phyloP scores from a whole-genome alignment of 1,140 invertebrate genomes.

The Apis cerana region DNA sequence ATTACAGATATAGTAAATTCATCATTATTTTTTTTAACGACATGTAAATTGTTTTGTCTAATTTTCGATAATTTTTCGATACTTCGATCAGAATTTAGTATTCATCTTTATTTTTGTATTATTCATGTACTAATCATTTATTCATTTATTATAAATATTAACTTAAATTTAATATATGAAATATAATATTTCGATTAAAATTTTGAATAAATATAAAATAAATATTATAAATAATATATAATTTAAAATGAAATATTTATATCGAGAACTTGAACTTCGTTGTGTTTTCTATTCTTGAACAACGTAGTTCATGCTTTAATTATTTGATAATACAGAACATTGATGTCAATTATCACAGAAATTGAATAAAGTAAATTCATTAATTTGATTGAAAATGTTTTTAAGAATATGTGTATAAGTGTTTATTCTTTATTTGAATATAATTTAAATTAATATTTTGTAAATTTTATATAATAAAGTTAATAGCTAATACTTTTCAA shows the following conservation, averaged over 20 bases:
- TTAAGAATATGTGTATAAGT: background rate
- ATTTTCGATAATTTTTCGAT: background rate
- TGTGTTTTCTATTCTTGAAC: background rate
- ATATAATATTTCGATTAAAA: background rate
- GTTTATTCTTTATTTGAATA: background rate
- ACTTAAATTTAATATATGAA: background rate
- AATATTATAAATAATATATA: background rate
- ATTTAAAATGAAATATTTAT: background rate
- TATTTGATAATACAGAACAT: background rate
- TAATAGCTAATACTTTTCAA: background rate
- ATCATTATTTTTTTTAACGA: background rate
- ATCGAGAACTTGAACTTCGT: background rate
- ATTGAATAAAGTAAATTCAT: background rate
- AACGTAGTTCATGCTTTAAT: conserved; percentile 14
- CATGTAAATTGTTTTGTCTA: too few relatives aligned
- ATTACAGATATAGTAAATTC: background rate
- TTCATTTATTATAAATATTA: background rate
- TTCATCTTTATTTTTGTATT: background rate
- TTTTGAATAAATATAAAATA: background rate
- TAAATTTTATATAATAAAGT: background rate
- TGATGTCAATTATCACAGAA: background rate
- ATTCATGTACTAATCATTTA: background rate
- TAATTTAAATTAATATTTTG: background rate
- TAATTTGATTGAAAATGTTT: background rate
- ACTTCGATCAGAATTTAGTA: background rate